phyloP scores from a whole-genome alignment of 2,113 vertebrate species.

The Elachura formosa region DNA sequence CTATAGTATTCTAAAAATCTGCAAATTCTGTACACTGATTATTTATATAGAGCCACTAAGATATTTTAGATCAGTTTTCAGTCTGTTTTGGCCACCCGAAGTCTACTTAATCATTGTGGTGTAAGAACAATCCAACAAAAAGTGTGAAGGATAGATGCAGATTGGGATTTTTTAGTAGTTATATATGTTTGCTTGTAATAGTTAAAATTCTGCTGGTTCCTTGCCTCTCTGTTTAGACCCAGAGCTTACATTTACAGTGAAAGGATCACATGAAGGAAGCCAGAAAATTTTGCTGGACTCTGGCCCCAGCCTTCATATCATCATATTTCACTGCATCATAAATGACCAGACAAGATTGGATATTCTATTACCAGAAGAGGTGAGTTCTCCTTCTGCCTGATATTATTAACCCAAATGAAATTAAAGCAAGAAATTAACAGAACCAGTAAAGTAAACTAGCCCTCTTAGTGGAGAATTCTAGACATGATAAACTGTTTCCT shows the following conservation, averaged over 20 bases:
- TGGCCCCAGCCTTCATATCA: not conserved
- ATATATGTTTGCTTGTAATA: not conserved
- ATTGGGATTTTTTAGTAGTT: not conserved
- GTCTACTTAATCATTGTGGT: not conserved
- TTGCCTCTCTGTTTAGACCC: slow-evolving; percentile 22
- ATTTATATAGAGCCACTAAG: not conserved
- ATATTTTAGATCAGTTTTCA: not conserved
- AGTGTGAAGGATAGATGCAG: accelerated
- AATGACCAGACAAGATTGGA: slow-evolving; percentile 69
- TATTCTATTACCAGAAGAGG: slow-evolving; percentile 30
- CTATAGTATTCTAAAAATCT: not conserved
- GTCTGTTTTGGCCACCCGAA: not conserved
- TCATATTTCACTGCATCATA: slow-evolving; percentile 73
- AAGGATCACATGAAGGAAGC: slow-evolving; percentile 74
- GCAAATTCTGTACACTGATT: not conserved
- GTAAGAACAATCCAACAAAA: not conserved
- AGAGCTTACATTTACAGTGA: slow-evolving; percentile 69
- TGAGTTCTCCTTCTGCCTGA: not conserved
- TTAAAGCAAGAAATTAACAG: not conserved
- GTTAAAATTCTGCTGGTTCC: not conserved
- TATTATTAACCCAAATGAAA: not conserved
- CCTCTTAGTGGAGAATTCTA: not conserved
- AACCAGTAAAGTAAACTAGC: not conserved
- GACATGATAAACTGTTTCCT: too few species aligned
- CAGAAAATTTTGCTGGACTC: slow-evolving; percentile 26